Evolutionary conservation across 2,113 vertebrate genomes (phyloP).

Genomic region (Leuciscus idus): DNA sequence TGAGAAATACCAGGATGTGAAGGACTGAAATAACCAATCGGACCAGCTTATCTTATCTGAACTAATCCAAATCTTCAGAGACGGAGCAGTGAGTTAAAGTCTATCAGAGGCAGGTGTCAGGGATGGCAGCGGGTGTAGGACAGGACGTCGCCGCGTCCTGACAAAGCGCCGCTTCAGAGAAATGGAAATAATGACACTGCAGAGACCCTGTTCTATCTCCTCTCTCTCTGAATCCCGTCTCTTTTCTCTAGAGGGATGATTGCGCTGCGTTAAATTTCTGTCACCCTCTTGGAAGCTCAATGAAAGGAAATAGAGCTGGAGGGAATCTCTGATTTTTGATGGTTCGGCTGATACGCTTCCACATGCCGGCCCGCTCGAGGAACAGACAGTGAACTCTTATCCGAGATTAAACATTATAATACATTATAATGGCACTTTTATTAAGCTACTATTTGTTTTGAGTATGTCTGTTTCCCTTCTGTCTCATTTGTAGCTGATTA

Average conservation of each 20-base stretch:
- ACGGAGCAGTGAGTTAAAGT: background rate
- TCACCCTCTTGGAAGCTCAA: constrained; percentile 25
- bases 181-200: constrained; percentile 35
- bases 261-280: constrained; percentile 34
- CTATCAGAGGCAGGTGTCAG: constrained; percentile 28
- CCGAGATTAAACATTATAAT: background rate
- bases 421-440: background rate
- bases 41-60: constrained; percentile 20
- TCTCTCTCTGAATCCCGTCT: background rate
- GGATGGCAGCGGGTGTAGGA: constrained; percentile 1
- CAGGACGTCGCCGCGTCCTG: constrained; percentile 2
- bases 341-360: constrained; percentile 14
- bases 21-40: background rate
- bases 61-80: background rate
- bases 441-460: background rate
- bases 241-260: constrained; percentile 34
- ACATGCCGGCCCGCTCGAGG: background rate
- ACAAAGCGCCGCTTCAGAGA: background rate
- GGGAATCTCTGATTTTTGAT: constrained; percentile 10
- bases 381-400: constrained; percentile 3
- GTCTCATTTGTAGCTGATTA: background rate
- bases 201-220: constrained; percentile 18
- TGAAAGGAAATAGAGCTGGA: constrained; percentile 27
- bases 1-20: background rate
- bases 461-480: background rate